Base-by-base conservation (phyloP, 2,113 vertebrate species). In the Chascanopsetta lugubris region DNA sequence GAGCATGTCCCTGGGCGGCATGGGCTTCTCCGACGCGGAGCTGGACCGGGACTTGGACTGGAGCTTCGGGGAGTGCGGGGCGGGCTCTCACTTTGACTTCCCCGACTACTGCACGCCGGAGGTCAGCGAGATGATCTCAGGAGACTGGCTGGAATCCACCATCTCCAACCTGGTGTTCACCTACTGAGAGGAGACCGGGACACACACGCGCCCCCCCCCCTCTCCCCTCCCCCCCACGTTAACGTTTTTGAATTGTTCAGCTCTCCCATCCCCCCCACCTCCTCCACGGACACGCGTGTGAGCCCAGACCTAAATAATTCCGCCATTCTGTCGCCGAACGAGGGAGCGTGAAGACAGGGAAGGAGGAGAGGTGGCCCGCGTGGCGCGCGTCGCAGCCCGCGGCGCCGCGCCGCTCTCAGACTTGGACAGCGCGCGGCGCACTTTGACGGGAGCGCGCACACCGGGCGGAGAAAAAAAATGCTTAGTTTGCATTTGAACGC, bases 101-200 rank as follows among this genome's bases (percentile, higher is more conserved):
- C 96, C 97, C 83, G 97, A 99, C 93, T 99, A 99, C 92, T 98
- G 97, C 93, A 99, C 97, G 47, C 97, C 96, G 34, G 97, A 99
- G 93, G 96, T 99, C 91, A 99, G 95, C 92, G 97, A 99, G 90
- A 95, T 99, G 96, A 98, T 99, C 90, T 97, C 96, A 63, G 97
- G 97, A 80, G 97, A 99, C 93, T 98, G 96, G 96, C 94, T 98
- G 79, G 97, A 98, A 91, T 97, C 97, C 90, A 99, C 95, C 88
- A 97, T 99, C 87, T 98, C 97, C 85, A 97, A 98, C 93, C 91
- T 99, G 87, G 97, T 98, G 80, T 99, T 99, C 94, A 99, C 97
- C 61, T 98, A 98, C 91, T 99, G 94, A 97, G 56, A 36, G 34
- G 40, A 29, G 71, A 61, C 40, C 55, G 26, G 27, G 42, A 69